These are phyloP conservation scores for Potorous gilbertii DNA, from an alignment of 2,797 vertebrate genomes.

Conservation along the genomic window DNA sequence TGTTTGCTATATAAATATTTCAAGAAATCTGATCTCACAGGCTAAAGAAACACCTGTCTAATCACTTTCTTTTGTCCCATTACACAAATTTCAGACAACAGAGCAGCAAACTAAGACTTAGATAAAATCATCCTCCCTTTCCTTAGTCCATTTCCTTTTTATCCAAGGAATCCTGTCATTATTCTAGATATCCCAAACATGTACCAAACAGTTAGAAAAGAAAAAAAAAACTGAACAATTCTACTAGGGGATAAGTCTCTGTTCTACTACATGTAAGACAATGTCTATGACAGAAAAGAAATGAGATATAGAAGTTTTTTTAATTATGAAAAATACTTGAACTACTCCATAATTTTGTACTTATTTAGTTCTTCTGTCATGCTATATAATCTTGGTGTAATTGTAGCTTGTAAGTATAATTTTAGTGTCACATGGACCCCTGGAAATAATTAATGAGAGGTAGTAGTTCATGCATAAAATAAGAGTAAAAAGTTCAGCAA, in stretches of 20 bases:
- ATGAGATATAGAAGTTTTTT: conserved; percentile 43
- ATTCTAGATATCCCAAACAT: neutral
- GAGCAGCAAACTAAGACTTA: conserved; percentile 76
- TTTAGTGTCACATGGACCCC: conserved; percentile 49
- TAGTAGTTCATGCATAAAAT: conserved; percentile 62
- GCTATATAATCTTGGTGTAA: conserved; percentile 47
- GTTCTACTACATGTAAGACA: conserved; percentile 16
- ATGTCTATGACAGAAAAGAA: conserved; percentile 39
- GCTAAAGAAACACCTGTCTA: conserved; percentile 89
- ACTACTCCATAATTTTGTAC: conserved; percentile 42
- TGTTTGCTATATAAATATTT: conserved; percentile 87
- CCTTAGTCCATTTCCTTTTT: conserved; percentile 71
- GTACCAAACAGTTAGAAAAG: neutral
- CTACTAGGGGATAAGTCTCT: neutral
- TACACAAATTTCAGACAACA: conserved; percentile 86
- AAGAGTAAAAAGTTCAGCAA: conserved; percentile 71
- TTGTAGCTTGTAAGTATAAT: conserved; percentile 62
- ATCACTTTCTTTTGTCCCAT: conserved; percentile 86
- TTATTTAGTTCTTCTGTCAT: conserved; percentile 47
- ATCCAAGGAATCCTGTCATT: conserved; percentile 49
- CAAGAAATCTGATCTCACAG: conserved; percentile 86
- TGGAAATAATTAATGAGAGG: conserved; percentile 74
- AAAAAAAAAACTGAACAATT: neutral
- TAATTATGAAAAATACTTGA: conserved; percentile 53
- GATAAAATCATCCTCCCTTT: conserved; percentile 76